Percentiles rank a stretch among this genome's conserved stretches.
Evolutionary conservation across 2,797 vertebrate genomes (phyloP).

Genomic region (Myotis daubentonii): DNA sequence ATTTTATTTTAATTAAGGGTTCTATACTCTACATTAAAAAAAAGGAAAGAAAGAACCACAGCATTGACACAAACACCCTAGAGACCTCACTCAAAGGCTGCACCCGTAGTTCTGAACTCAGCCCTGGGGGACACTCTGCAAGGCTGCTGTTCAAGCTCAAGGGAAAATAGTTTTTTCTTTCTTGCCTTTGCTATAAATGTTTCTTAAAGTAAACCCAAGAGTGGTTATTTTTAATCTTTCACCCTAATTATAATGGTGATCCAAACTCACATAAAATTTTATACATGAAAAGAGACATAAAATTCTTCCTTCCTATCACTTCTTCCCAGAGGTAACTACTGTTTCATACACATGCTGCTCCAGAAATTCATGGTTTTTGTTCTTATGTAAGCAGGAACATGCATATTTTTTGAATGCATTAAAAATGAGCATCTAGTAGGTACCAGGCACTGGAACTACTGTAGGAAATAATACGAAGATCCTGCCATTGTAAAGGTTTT

Average conservation of each 20-base stretch:
- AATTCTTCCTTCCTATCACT: not conserved
- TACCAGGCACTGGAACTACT: not conserved
- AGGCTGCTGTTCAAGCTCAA: not conserved
- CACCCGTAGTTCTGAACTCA: not conserved
- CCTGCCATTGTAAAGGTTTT: not conserved
- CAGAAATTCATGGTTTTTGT: not conserved
- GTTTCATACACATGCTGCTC: not conserved
- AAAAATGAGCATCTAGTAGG: not conserved
- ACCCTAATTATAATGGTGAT: not conserved
- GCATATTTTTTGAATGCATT: not conserved
- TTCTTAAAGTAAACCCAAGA: constrained; percentile 6
- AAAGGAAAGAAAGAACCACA: not conserved
- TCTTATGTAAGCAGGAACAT: not conserved
- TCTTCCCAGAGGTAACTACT: not conserved
- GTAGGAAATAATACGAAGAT: not conserved
- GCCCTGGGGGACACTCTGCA: not conserved
- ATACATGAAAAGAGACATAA: not conserved
- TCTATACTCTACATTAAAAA: not conserved
- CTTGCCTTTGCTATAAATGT: not conserved
- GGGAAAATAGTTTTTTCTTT: not conserved
- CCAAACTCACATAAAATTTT: not conserved
- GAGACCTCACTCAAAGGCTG: not conserved
- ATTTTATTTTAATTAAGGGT: not conserved
- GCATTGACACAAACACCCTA: not conserved
- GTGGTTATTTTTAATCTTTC: not conserved